Base-by-base conservation (phyloP, 2,797 vertebrate species). In the Mormyrops boulengeri region DNA sequence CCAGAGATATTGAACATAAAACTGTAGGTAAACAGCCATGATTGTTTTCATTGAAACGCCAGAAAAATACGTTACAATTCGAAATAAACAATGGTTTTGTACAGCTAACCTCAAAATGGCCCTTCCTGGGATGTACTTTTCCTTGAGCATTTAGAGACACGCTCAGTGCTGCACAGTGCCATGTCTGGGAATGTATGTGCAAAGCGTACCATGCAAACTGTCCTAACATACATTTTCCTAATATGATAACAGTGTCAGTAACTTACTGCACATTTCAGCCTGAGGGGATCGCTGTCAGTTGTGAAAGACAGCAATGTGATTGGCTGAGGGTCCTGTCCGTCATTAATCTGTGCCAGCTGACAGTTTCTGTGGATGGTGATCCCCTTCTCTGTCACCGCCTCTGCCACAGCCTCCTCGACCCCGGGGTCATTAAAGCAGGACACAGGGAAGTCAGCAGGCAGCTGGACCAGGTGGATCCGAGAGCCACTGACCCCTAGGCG, bases 251-350 rank as follows among this genome's bases (percentile, higher is more conserved):
- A 55, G 47, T 53, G 52, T 30, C 5, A 38, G 52, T 38, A 50
- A 97, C 98, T 97, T 90, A 99, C 98, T 0, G 93, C 94, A 89
- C 98, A 99, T 6, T 90, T 92, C 73, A 99, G 94, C 2, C 66
- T 92, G 3, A 98, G 94, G 0, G 93, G 94, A 50, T 93, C 90
- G 0, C 94, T 86, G 0, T 93, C 88, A 0, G 95, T 95, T 88
- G 92, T 95, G 94, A 99, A 99, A 1, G 95, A 92, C 4, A 95
- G 96, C 0, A 93, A 94, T 0, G 90, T 90, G 86, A 99, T 96
- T 0, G 92, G 95, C 41, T 96, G 95, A 0, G 93, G 93, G 38
- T 94, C 1, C 2, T 87, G 53, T n/a, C 94, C 96, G 0, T 93
- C 60, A 14, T 96, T 96, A 95, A 97, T 96, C 91, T 93, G 95